Evolutionary conservation across 2,797 vertebrate species (phyloP).

Genomic region (Huso huso): DNA sequence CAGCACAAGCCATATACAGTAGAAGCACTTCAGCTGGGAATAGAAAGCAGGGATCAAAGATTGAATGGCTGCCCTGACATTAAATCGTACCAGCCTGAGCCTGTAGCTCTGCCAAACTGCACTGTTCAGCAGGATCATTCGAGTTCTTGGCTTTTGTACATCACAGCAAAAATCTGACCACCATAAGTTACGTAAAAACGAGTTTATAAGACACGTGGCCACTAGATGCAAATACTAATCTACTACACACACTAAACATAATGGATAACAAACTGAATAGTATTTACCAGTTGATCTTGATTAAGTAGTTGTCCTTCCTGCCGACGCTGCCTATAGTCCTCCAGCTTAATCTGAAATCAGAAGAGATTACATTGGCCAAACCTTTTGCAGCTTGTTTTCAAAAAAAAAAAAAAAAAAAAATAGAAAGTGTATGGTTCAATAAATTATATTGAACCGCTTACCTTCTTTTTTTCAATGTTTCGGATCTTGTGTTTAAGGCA

Average conservation of each 20-base stretch:
- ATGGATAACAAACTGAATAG: not conserved
- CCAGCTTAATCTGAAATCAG: slow-evolving; percentile 74
- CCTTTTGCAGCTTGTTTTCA: not conserved
- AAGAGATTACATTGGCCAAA: not conserved
- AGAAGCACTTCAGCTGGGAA: not conserved
- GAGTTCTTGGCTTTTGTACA: too few species aligned
- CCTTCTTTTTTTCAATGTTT: slow-evolving; percentile 97
- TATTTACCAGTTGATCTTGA: slow-evolving; percentile 82
- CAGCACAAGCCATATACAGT: not conserved
- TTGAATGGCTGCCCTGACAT: too few species aligned
- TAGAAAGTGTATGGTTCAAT: not conserved
- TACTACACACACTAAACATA: too few species aligned
- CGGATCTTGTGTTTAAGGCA: slow-evolving; percentile 94
- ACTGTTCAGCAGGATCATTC: too few species aligned
- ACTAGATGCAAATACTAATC: too few species aligned
- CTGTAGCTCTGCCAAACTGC: too few species aligned
- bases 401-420: too few species aligned
- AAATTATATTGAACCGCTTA: slow-evolving; percentile 31
- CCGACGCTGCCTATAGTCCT: slow-evolving; percentile 79
- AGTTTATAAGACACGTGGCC: too few species aligned
- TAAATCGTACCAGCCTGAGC: too few species aligned
- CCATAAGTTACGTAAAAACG: too few species aligned
- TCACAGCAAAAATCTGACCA: too few species aligned
- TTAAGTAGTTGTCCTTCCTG: slow-evolving; percentile 74
- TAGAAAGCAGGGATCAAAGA: not conserved